Conservation (phyloP, 2,888 invertebrate species). For the Muschampia plurimacula region DNA sequence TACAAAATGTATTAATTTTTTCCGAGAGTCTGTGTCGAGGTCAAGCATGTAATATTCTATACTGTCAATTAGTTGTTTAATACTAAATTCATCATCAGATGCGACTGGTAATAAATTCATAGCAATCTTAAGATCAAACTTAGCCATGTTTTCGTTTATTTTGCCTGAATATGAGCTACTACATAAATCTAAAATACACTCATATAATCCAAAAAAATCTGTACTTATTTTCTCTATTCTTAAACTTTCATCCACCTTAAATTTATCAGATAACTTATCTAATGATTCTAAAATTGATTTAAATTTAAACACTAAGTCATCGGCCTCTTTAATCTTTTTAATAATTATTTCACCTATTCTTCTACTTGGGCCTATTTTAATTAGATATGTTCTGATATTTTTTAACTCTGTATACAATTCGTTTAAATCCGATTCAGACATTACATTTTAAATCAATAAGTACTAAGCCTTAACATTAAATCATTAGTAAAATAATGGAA, state of each 20-base stretch:
- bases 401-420: conserved; percentile 4
- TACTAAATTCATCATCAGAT: no score
- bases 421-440: conserved; percentile 6
- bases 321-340: conserved; percentile 13
- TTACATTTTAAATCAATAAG: not conserved
- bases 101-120: no score
- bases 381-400: conserved; percentile 4
- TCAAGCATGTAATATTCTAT: no score
- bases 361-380: conserved; percentile 12
- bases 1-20: conserved; percentile 9
- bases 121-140: no score
- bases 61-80: no score
- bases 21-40: not conserved
- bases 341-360: conserved; percentile 4
- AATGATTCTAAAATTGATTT: conserved; percentile 7
- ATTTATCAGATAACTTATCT: conserved; percentile 8
- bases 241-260: conserved; percentile 8
- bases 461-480: not conserved
- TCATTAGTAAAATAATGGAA: not conserved
- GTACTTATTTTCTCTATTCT: not conserved
- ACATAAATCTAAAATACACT: conserved; percentile 6
- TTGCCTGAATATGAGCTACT: not conserved
- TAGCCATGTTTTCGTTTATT: no score
- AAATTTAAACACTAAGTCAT: conserved; percentile 1
- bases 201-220: conserved; percentile 2